Base-by-base conservation (phyloP, 2,888 invertebrate genomes). In the Ochlodes sylvanus region DNA sequence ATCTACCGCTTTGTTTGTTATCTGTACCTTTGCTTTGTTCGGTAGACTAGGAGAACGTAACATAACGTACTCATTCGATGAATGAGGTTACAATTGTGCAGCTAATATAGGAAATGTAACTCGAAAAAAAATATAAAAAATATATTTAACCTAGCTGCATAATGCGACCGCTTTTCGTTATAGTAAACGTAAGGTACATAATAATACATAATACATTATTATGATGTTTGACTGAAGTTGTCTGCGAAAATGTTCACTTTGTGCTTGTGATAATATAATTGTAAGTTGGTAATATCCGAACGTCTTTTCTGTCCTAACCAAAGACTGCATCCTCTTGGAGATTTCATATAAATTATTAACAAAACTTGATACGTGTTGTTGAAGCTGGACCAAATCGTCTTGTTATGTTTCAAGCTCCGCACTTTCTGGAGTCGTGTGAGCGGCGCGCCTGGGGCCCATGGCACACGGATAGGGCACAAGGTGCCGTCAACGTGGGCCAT, bases 211-310 rank as follows among this genome's bases (percentile, higher is more conserved):
- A 67, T 69, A 69, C 61, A 62, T 44, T 54, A 42, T 41, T 17
- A 52, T 67, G 38, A 52, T 55, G 76, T 76, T 75, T 80, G 81
- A 81, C 79, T 81, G 82, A 80, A 72, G 67, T 73, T 72, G 52
- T 62, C 44, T 76, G 75, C 69, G 66, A 69, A 72, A 73, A 73
- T 76, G 71, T 74, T 73, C 84, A 85, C 61, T 61, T 60, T 83
- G 84, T 89, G 90, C 92, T 92, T 92, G 93, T 92, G 93, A 92
- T 92, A 92, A 91, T 83, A 79, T 88, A 87, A 88, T 88, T 85
- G 84, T 90, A 90, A 91, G 90, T 84, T 55, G 34, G 44, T 62
- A 80, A 82, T 87, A 85, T 84, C 83, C 80, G 83, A 86, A 85
- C 15, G 58, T 85, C 81, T 87, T 83, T 82, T 89, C 87, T 91